phyloP scores from a whole-genome alignment of 2,888 invertebrate species.

The Tetropium fuscum region DNA sequence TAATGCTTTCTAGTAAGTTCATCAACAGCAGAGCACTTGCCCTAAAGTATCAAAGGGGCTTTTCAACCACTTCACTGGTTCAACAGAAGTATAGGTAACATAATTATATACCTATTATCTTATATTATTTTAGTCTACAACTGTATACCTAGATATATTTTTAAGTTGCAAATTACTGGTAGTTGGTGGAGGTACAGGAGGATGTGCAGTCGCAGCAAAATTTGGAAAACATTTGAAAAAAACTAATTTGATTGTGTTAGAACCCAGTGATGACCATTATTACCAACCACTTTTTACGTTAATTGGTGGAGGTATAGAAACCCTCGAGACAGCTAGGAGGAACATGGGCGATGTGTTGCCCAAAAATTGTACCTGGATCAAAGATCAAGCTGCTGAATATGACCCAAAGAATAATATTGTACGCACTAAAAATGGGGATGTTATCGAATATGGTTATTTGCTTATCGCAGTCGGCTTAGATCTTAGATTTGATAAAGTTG shows the following conservation, averaged over 20 bases:
- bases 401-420: conserved; percentile 80
- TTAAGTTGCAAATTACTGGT: conserved; percentile 85
- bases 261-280: conserved; percentile 88
- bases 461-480: conserved; percentile 87
- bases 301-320: conserved; percentile 89
- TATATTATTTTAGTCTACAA: too few species aligned
- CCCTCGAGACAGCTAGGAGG: conserved; percentile 73
- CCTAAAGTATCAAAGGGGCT: too few species aligned
- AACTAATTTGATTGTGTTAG: conserved; percentile 85
- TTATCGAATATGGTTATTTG: conserved; percentile 85
- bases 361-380: conserved; percentile 81
- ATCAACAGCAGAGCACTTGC: too few species aligned
- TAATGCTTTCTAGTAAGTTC: too few species aligned
- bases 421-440: conserved; percentile 74
- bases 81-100: too few species aligned
- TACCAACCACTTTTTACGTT: conserved; percentile 97
- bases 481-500: conserved; percentile 82
- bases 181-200: conserved; percentile 95
- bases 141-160: too few species aligned
- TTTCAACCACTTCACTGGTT: too few species aligned
- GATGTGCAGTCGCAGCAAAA: conserved; percentile 90
- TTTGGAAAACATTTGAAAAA: conserved; percentile 79
- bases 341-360: conserved; percentile 81
- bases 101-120: too few species aligned
- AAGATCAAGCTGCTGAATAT: conserved; percentile 78